Evolutionary conservation across 2,113 vertebrate genomes (phyloP), one percentile per base, ranked within the genome.

Genomic region (Toxotes jaculatrix): DNA sequence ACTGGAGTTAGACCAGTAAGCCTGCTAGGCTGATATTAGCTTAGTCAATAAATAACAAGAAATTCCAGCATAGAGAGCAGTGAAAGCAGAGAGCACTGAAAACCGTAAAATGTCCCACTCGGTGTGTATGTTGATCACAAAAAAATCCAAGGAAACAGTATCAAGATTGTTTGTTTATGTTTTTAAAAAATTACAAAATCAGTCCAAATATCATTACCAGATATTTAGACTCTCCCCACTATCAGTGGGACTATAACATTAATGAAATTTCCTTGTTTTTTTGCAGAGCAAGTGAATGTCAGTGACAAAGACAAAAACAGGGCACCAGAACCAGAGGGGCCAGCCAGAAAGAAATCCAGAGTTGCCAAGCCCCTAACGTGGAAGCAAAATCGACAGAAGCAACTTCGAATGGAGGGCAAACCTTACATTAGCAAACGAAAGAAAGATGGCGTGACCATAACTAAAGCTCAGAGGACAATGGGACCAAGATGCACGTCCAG

Each of bases 381-480:
- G 84, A 87, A 87, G 31, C 84, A 87, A 17, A 83, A 83, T 12
- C 74, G 45, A 12, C 84, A 87, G 60, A 87, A 87, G 65, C 84
- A 87, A 7, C 84, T 87, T 0, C 31, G 84, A 23, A 87, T 87
- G 84, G 79, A 87, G 53, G 84, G 84, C 4, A 87, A 87, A 83
- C 38, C 75, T 14, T 87, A 87, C 65, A 7, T 66, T 32, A 83
- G 75, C 71, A 82, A 83, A 32, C 23, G 80, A 1, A 87, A 87
- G 71, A 87, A 83, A 71, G 84, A 87, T 36, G 84, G 84, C 27
- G 17, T 5, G 0, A 60, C 51, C 31, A 31, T 83, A 14, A 83
- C 80, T 0, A 87, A 87, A 80, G 71, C 47, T 56, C 77, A 73
- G 74, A 80, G 85, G 59, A 21, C 73, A 0, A 69, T 87, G 11